phyloP scores from a whole-genome alignment of 2,888 invertebrate genomes.

The Rotaria socialis region DNA sequence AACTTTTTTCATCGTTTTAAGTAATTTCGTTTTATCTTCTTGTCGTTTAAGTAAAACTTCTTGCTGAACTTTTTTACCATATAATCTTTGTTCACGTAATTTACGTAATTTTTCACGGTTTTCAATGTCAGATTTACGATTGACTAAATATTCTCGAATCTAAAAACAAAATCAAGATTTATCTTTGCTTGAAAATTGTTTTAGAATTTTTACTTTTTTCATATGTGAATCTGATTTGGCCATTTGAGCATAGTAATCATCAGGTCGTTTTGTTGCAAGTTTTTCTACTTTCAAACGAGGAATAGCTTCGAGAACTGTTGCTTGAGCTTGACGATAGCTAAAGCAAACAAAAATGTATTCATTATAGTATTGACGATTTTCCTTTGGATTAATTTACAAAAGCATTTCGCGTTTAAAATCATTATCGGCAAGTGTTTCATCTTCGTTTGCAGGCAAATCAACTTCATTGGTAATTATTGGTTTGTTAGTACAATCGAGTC shows the following conservation, averaged over 20 bases:
- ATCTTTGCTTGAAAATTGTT: too few species aligned
- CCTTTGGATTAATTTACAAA: background rate
- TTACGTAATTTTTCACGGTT: constrained; percentile 83
- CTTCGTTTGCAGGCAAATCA: background rate
- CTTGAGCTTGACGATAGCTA: constrained; percentile 64
- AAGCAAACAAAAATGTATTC: background rate
- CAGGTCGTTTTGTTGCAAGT: constrained; percentile 77
- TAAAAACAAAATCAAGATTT: background rate
- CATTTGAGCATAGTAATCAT: constrained; percentile 98
- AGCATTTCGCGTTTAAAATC: constrained; percentile 45
- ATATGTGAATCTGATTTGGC: constrained; percentile 92
- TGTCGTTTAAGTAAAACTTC: constrained; percentile 78
- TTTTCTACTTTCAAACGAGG: constrained; percentile 72
- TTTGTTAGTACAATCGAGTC: constrained; percentile 40
- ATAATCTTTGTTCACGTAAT: constrained; percentile 81
- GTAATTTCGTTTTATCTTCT: constrained; percentile 81
- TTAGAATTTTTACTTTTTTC: constrained; percentile 69
- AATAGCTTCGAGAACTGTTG: constrained; percentile 76
- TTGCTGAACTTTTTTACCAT: constrained; percentile 80
- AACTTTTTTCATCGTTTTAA: constrained; percentile 86
- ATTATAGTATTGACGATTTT: background rate
- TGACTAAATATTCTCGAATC: constrained; percentile 70
- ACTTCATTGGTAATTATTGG: background rate
- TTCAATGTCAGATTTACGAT: constrained; percentile 78
- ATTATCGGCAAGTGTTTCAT: constrained; percentile 38